Evolutionary conservation across 35 echinoderm and acorn worm species (phyloP).

Genomic region (Diadema setosum): DNA sequence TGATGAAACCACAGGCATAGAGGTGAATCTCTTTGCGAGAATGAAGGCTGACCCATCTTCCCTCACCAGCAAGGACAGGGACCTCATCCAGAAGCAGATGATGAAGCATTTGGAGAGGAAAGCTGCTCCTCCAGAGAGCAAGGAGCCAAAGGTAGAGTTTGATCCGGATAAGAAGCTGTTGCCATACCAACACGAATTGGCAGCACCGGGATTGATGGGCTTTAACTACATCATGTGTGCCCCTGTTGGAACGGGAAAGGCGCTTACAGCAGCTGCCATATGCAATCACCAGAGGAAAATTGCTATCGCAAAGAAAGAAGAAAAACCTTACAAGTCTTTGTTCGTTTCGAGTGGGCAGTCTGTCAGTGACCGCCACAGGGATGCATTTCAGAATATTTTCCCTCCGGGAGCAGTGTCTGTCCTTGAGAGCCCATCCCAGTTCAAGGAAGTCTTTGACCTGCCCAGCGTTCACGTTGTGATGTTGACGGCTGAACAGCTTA

Average conservation of each 20-base stretch:
- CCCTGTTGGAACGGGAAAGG: not conserved
- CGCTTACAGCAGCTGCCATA: not conserved
- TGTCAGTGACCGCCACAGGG: not conserved
- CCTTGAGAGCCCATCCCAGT: not conserved
- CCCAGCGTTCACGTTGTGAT: not conserved
- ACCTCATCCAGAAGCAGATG: not conserved
- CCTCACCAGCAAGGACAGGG: not conserved
- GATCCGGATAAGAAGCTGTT: not conserved
- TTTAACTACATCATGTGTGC: constrained; percentile 16
- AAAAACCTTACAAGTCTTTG: not conserved
- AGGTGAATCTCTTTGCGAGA: not conserved
- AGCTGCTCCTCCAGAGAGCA: not conserved
- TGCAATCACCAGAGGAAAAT: constrained; percentile 13
- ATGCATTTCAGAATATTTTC: not conserved
- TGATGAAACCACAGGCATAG: not conserved
- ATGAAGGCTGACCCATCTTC: not conserved
- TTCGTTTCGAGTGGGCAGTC: not conserved
- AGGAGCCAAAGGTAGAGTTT: not conserved
- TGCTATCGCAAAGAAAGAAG: not conserved
- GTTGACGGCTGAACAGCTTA: not conserved
- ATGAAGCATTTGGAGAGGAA: not conserved
- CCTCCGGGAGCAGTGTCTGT: not conserved
- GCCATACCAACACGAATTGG: not conserved
- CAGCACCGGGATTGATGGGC: not conserved
- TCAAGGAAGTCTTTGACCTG: not conserved